Conservation (phyloP, 2,797 vertebrate genomes). For the Thunnus albacares region DNA sequence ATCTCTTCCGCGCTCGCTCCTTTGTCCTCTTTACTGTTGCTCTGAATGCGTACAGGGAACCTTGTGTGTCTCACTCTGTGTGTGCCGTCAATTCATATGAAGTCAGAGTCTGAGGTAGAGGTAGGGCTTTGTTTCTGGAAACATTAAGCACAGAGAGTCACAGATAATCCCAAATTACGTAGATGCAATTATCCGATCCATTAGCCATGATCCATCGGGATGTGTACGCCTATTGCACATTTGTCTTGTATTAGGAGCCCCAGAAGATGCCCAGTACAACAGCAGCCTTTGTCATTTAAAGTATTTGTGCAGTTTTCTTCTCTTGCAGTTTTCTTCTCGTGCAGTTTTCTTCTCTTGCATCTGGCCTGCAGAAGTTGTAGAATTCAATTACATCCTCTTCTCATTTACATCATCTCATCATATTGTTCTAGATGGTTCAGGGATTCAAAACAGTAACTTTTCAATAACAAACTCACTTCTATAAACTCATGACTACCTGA, state of each 20-base stretch:
- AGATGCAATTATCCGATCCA: slow-evolving; percentile 31
- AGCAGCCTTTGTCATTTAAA: background rate
- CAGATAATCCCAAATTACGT: slow-evolving; percentile 52
- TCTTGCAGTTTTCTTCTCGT: background rate
- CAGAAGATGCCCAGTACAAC: background rate
- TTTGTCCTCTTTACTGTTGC: slow-evolving; percentile 3
- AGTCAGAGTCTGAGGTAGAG: slow-evolving; percentile 5
- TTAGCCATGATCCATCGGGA: background rate
- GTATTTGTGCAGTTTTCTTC: background rate
- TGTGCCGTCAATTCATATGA: slow-evolving; percentile 9
- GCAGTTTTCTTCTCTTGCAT: background rate
- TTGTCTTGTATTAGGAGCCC: background rate
- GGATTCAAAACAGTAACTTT: background rate
- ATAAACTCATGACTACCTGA: background rate
- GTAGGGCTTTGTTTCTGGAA: slow-evolving; percentile 32
- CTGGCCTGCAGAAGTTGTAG: background rate
- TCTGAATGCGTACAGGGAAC: background rate
- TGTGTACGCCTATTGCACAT: background rate
- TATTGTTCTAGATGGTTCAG: background rate
- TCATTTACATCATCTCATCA: background rate
- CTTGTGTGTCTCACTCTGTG: slow-evolving; percentile 10
- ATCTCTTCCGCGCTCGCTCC: slow-evolving; percentile 1
- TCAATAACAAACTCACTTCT: background rate
- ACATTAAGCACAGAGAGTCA: slow-evolving; percentile 29
- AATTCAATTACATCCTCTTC: background rate